Base-by-base conservation (phyloP, 2,888 invertebrate genomes). In the Platerodrilus igneus region DNA sequence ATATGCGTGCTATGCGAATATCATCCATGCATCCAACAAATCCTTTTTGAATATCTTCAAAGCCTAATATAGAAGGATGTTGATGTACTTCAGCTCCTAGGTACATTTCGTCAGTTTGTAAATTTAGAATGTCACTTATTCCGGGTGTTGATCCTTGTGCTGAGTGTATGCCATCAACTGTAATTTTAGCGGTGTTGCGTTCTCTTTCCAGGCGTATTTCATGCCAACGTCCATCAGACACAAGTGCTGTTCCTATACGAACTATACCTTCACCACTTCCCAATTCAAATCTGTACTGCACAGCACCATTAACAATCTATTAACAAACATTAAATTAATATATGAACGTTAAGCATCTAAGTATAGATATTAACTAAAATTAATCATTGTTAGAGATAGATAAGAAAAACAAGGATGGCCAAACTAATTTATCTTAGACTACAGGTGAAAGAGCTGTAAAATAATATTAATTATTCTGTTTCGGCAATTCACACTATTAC, bases 21-120 rank as follows among this genome's bases (percentile, higher is more conserved):
- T 91, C 89, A 42, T 91, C 83, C 76, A 96, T 81, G 64, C 96
- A 96, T 1, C 95, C 96, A 38, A 86, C 75, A 64, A 93, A 93
- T 0, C 95, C 94, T 27, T 83, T 75, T 28, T 83, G 84, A 30
- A 92, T 79, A 67, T 88, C 82, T 56, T 83, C 81, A 44, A 79
- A 81, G 4, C 70, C 75, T 8, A 81, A 68, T 17, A 86, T 81
- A 13, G 83, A 79, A 2, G 83, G 85, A 68, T 86, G 85, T 14
- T 83, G 78, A 40, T 75, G 72, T 1, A 92, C 86, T 63, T 85
- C 83, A 1, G 90, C 92, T 10, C 92, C 93, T 30, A 93, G 72
- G 56, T 86, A 87, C 51, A 93, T 72, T 57, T 89, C 85, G 59
- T 86, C 86, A 13, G 81, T 80, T 64, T 89, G 86, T 38, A 89